Evolutionary conservation across 2,797 vertebrate genomes (phyloP), one percentile per base, ranked within the genome.

Genomic region (Brachyalestes nurse): DNA sequence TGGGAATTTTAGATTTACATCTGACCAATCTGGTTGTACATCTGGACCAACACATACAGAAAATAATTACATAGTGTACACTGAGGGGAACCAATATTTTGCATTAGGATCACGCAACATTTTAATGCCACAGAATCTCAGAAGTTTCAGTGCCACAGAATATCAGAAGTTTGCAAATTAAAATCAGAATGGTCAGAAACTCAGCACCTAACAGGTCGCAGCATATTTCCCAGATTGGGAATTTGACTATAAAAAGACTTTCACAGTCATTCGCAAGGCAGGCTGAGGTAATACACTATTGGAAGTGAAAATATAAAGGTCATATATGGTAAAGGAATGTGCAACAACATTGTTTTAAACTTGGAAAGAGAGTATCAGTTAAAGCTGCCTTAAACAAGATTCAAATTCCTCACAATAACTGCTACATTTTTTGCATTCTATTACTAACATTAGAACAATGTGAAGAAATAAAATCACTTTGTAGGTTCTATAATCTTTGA

Each of bases 241-340:
- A 21, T 17, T 38, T 66, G 60, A 17, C 58, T 71, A 19, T 34
- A 38, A n/a, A 51, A 65, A 77, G 61, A 71, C 65, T 23, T 17
- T 42, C 42, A 8, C 45, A 49, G 57, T 71, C 72, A 76, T 34
- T 14, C 23, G 62, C n/a, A 45, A 55, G 28, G 25, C 72, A 81
- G 57, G n/a, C 42, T 34, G 7, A 65, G 19, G 25, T 72, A 60
- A 19, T 72, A 10, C 23, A 45, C 16, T 13, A 40, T 17, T 25
- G 47, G 34, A 25, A 66, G 34, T 51, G 42, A 60, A 75, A 64
- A 80, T 45, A 78, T n/a, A 58, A 60, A n/a, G 21, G 57, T 75
- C 57, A 78, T 80, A 85, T 78, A 85, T 82, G 82, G 67, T 69
- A 73, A 75, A 45, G 25, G 72, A 83, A 75, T 61, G 51, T 61